A percentile compares a stretch with the other conserved stretches of the same genome.
Conservation (phyloP, 2,888 invertebrate genomes). For the Synanthedon andrenaeformis region DNA sequence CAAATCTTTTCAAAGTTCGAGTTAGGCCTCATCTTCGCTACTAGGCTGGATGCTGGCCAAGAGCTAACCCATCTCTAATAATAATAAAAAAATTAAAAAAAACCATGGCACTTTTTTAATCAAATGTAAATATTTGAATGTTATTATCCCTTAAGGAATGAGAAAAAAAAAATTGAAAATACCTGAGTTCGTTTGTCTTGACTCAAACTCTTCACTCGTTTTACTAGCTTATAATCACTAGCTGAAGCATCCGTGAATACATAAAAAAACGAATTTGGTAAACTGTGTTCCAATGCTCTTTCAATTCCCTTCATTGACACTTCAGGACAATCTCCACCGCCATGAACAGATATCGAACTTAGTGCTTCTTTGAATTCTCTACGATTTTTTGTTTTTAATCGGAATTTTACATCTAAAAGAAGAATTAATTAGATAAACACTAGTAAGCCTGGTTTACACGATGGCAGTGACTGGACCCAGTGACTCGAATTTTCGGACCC, state of each 20-base stretch:
- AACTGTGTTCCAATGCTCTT: slow-evolving; percentile 24
- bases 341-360: slow-evolving; percentile 13
- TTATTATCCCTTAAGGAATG: too few species aligned
- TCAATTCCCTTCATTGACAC: slow-evolving; percentile 36
- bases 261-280: slow-evolving; percentile 33
- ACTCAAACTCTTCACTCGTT: slow-evolving; percentile 25
- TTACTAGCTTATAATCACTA: slow-evolving; percentile 19
- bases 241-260: slow-evolving; percentile 51
- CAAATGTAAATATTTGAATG: too few species aligned
- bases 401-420: slow-evolving; percentile 17
- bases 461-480: too few species aligned
- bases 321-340: slow-evolving; percentile 37
- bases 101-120: too few species aligned
- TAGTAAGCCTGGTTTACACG: too few species aligned
- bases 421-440: not conserved
- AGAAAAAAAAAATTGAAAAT: not conserved
- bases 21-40: too few species aligned
- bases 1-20: too few species aligned
- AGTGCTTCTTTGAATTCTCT: slow-evolving; percentile 22
- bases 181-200: slow-evolving; percentile 33
- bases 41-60: too few species aligned
- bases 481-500: too few species aligned
- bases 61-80: too few species aligned
- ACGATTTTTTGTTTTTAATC: slow-evolving; percentile 21
- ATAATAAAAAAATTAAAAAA: too few species aligned